Base-by-base conservation (phyloP, 1,140 invertebrate species). In the Philopotamus ludificatus region DNA sequence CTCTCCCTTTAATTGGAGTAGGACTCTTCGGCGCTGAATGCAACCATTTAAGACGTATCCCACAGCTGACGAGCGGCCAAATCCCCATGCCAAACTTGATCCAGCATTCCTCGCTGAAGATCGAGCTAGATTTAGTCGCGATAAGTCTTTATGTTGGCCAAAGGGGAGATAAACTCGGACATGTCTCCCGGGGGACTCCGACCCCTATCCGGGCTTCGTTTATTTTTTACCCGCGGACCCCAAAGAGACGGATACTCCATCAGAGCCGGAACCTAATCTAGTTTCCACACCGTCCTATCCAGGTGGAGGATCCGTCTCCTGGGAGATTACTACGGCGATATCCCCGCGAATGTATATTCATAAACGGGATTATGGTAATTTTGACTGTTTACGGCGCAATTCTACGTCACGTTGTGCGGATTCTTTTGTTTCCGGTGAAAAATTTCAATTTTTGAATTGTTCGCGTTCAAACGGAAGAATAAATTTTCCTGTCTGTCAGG, bases 51-150 rank as follows among this genome's bases (percentile, higher is more conserved):
- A n/a, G n/a, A n/a, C n/a, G n/a, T n/a, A n/a, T n/a, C n/a, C n/a
- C n/a, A n/a, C n/a, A n/a, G n/a, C n/a, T n/a, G n/a, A n/a, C n/a
- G n/a, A n/a, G n/a, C n/a, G n/a, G n/a, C n/a, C n/a, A n/a, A n/a
- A n/a, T n/a, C n/a, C n/a, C n/a, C n/a, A n/a, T n/a, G n/a, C n/a
- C n/a, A n/a, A n/a, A n/a, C n/a, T n/a, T n/a, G n/a, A n/a, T n/a
- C n/a, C n/a, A n/a, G 28, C 12, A 4, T 34, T 34, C 28, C 54
- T n/a, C 34, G n/a, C 16, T 4, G 42, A 47, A 60, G 22, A 62
- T 65, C 51, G 63, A 47, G 60, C 58, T 69, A 66, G 63, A 69
- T 69, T 65, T 63, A 66, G 42, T 69, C 50, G 44, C 51, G 67
- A 69, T 69, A 69, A 67, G 67, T 65, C 63, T 53, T 50, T 49